These are phyloP conservation scores for Ciconia maguari DNA, from an alignment of 2,113 vertebrate species.

Conservation along the genomic window DNA sequence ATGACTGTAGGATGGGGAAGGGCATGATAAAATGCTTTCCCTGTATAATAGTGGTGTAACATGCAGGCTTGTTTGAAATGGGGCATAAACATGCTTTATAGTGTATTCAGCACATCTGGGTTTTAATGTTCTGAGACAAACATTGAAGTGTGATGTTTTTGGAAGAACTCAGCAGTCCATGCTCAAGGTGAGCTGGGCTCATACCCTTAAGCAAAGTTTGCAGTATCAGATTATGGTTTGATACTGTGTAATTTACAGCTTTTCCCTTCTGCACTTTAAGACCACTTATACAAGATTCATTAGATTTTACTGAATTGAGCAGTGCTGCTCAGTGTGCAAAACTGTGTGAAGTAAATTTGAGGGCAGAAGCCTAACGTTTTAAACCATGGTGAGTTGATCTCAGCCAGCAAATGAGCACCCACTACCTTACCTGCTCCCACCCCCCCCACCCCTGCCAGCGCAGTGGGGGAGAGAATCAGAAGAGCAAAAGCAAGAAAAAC, in stretches of 20 bases:
- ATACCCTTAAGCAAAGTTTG: background rate
- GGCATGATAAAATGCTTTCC: background rate
- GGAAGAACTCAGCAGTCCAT: background rate
- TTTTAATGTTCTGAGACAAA: background rate
- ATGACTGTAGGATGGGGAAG: background rate
- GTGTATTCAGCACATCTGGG: background rate
- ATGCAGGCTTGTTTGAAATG: background rate
- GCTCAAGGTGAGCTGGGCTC: background rate
- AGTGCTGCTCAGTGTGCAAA: background rate
- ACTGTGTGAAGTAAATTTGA: background rate
- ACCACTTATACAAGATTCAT: background rate
- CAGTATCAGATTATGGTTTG: background rate
- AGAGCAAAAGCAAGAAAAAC: background rate
- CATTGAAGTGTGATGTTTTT: background rate
- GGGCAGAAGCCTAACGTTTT: background rate
- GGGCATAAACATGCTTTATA: background rate
- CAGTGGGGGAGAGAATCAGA: background rate
- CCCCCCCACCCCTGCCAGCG: fast-evolving
- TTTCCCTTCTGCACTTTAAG: background rate
- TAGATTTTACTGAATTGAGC: background rate
- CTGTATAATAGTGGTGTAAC: background rate
- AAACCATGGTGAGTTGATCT: background rate
- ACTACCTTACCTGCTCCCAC: background rate
- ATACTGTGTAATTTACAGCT: background rate
- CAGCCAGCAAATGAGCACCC: background rate